Percentiles rank a stretch among this genome's conserved stretches.
Conservation (phyloP, 2,888 invertebrate species). For the Pandemis corylana region DNA sequence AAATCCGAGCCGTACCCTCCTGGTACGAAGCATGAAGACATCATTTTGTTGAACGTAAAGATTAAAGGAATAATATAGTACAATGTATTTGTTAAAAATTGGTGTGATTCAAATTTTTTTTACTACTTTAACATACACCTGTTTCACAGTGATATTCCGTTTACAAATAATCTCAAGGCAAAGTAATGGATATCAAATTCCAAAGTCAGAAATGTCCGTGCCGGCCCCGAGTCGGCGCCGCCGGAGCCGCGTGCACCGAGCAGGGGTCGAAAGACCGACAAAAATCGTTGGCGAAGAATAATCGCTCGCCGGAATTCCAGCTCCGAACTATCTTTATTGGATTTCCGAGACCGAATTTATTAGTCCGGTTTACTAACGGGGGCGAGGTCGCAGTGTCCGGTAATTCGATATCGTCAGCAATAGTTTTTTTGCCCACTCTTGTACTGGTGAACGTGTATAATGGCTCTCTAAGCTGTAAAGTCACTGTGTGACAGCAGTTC, state of each 20-base stretch:
- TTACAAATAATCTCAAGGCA: no score
- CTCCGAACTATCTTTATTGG: slow-evolving; percentile 39
- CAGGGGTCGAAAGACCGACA: background rate
- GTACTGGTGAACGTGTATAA: background rate
- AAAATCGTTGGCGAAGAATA: slow-evolving; percentile 32
- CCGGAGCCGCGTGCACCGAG: background rate
- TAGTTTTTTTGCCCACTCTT: background rate
- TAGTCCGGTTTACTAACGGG: slow-evolving; percentile 31
- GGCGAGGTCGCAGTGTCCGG: slow-evolving; percentile 4
- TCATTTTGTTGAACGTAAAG: background rate
- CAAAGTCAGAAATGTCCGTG: no score
- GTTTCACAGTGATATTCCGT: no score
- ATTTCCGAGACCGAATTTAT: slow-evolving; percentile 37
- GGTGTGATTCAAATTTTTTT: no score
- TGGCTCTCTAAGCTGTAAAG: background rate
- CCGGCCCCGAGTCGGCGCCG: background rate
- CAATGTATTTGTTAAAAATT: no score
- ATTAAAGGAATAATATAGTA: background rate
- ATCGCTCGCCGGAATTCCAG: slow-evolving; percentile 34
- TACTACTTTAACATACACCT: no score
- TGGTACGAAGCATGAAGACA: background rate
- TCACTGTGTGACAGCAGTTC: background rate
- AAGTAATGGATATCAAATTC: no score
- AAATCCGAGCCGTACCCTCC: background rate
- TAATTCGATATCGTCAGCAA: slow-evolving; percentile 12